phyloP scores from a whole-genome alignment of 2,113 vertebrate genomes.

The Dicentrarchus labrax region DNA sequence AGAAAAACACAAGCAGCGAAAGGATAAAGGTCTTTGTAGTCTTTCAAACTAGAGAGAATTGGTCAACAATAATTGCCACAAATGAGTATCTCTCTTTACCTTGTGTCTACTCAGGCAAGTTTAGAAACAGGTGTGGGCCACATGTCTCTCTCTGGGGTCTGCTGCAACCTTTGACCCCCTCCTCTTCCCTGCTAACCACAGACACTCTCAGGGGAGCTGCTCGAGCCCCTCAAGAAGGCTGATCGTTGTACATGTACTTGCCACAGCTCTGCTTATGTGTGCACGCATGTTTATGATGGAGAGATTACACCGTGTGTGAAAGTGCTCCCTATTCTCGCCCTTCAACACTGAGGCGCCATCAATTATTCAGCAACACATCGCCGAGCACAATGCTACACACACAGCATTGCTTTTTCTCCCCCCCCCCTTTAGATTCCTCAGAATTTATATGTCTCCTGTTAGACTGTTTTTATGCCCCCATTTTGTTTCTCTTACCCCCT shows the following conservation, averaged over 20 bases:
- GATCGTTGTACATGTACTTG: background rate
- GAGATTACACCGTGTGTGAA: conserved; percentile 37
- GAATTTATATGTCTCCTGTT: conserved; percentile 41
- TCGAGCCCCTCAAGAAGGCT: background rate
- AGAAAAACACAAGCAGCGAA: conserved; percentile 47
- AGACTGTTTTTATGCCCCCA: conserved; percentile 49
- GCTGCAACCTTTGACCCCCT: conserved; percentile 56
- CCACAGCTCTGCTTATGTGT: conserved; percentile 1
- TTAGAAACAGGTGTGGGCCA: conserved; percentile 69
- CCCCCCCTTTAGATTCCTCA: conserved; percentile 23
- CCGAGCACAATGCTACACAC: conserved; percentile 53
- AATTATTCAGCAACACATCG: conserved; percentile 80
- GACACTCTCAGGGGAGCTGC: conserved; percentile 26
- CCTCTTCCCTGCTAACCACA: conserved; percentile 12
- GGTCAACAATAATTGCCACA: conserved; percentile 37
- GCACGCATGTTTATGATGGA: conserved; percentile 27
- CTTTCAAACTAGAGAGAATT: conserved; percentile 44
- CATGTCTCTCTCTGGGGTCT: conserved; percentile 55
- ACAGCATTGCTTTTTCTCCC: conserved; percentile 25
- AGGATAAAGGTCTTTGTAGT: conserved; percentile 55
- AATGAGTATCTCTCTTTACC: conserved; percentile 38
- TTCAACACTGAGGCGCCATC: conserved; percentile 68
- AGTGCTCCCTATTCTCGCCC: conserved; percentile 54
- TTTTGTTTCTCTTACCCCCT: conserved; percentile 42
- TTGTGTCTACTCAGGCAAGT: conserved; percentile 15